phyloP scores from a whole-genome alignment of 2,888 invertebrate genomes.

The Hymenopus coronatus region DNA sequence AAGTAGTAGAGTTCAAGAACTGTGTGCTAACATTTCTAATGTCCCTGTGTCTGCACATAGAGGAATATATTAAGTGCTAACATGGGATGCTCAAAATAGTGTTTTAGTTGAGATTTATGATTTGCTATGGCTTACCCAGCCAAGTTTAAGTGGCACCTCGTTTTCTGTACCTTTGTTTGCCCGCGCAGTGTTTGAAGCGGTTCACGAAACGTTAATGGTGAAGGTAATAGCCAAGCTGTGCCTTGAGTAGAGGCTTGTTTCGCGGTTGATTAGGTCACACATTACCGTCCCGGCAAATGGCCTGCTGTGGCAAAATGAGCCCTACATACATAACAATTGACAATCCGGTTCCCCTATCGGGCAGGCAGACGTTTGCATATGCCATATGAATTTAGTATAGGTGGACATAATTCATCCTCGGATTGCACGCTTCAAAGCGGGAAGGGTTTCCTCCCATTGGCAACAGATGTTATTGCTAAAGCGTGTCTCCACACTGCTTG shows the following conservation, averaged over 20 bases:
- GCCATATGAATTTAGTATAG: background rate
- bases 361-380: background rate
- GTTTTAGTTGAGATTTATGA: too few relatives aligned
- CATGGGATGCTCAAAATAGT: too few relatives aligned
- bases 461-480: background rate
- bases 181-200: background rate
- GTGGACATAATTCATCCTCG: background rate
- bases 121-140: too few relatives aligned
- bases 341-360: background rate
- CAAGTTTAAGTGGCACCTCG: background rate
- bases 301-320: background rate
- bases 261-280: background rate
- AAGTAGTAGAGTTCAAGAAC: too few relatives aligned
- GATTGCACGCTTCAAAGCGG: background rate
- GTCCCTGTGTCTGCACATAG: too few relatives aligned
- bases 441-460: background rate
- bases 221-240: background rate
- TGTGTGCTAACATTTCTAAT: too few relatives aligned
- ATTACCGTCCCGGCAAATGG: background rate
- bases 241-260: background rate
- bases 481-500: background rate
- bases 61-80: too few relatives aligned
- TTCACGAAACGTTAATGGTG: background rate
- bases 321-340: constrained; percentile 3
- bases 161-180: background rate